Evolutionary conservation across 2,113 vertebrate genomes (phyloP), one percentile per base, ranked within the genome.

Genomic region (Taxidea taxus): DNA sequence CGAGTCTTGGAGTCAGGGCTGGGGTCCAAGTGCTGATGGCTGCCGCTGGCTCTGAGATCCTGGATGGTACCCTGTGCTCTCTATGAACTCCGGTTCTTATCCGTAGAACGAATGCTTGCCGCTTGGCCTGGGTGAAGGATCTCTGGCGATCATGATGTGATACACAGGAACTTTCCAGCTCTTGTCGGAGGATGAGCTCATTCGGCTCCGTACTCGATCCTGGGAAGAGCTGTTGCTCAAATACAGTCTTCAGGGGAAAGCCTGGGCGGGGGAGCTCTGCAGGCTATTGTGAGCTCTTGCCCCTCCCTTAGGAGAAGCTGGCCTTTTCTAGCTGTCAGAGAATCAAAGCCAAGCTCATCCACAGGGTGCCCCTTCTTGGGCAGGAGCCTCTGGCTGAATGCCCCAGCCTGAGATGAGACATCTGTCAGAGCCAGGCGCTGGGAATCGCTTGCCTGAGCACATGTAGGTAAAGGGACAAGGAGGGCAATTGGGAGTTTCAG

Each of bases 51-150:
- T 18, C 81, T 58, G 49, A 44, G 60, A 29, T 13, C n/a, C 56
- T 56, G 27, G 23, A 15, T 12, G 13, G 66, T 39, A 60, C 6
- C 6, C 54, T 62, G 34, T 37, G 34, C 29, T 60, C 23, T 68
- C 60, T 31, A 7, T 37, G 82, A 77, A 18, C 51, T 62, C 87
- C 4, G 1, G 49, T 85, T 95, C 62, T 68, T 82, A 16, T 42
- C 58, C 0, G 0, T 44, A 25, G 29, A 56, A 37, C 2, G 21
- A 77, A 39, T 2, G 23, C 7, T 25, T 1, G 7, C 37, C 25
- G 0, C 8, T 18, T 9, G 23, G 56, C 74, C 74, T 72, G 37
- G 64, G 72, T 18, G 23, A 83, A 21, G 68, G 31, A 2, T 84
- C 58, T 81, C 56, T 82, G 58, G 20, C 54, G 31, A 8, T 64